Evolutionary conservation across 64 coral and sea anemone species (phyloP).

Genomic region (Stylophora pistillata): DNA sequence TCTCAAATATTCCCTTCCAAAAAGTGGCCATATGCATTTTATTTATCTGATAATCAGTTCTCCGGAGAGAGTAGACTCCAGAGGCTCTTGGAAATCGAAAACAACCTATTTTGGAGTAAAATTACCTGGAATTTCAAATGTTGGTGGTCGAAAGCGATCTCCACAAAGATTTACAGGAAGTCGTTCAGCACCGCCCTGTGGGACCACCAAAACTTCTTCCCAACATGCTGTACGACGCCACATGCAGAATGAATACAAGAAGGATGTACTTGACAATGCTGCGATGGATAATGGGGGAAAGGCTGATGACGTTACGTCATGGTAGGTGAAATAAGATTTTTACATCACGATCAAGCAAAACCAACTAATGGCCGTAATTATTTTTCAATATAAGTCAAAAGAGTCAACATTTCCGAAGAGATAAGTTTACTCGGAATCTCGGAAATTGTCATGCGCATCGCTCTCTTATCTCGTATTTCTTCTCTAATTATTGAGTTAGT

Average conservation of each 20-base stretch:
- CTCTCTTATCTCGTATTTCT: no score
- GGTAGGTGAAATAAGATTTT: conserved; percentile 37
- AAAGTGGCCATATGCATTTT: background rate
- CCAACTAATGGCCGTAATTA: background rate
- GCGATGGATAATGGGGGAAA: background rate
- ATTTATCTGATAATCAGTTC: background rate
- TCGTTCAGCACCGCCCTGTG: conserved; percentile 77
- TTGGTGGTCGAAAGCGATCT: conserved; percentile 14
- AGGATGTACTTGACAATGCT: background rate
- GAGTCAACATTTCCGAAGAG: no score
- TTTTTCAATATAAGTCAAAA: no score
- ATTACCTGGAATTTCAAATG: conserved; percentile 71
- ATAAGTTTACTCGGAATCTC: no score
- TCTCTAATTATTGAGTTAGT: no score
- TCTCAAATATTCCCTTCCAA: background rate
- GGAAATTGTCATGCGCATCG: no score
- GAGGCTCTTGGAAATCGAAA: conserved; percentile 85
- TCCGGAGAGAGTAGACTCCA: conserved; percentile 36
- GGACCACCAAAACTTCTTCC: conserved; percentile 56
- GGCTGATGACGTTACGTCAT: conserved; percentile 32
- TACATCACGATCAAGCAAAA: background rate
- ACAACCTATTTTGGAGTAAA: conserved; percentile 86
- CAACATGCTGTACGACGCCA: conserved; percentile 84
- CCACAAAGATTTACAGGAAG: conserved; percentile 27
- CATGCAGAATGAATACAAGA: conserved; percentile 93